Evolutionary conservation across 2,113 vertebrate species (phyloP).

Genomic region (Erythrocebus patas): DNA sequence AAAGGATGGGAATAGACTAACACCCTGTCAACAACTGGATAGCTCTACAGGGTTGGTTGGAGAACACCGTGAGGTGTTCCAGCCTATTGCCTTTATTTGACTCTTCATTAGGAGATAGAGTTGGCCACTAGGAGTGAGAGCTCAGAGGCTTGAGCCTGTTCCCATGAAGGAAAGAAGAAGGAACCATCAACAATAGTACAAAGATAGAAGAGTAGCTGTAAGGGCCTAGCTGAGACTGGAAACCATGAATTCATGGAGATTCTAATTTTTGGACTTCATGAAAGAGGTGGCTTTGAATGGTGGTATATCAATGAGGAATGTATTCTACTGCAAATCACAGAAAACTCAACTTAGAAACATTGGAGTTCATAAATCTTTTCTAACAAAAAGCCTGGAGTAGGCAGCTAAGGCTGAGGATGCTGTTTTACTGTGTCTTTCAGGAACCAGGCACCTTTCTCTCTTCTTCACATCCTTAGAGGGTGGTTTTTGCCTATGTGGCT

Average conservation of each 20-base stretch:
- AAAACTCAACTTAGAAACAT: neutral
- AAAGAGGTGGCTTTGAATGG: neutral
- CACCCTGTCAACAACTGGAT: neutral
- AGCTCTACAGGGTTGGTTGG: neutral
- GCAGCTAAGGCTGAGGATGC: neutral
- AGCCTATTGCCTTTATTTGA: neutral
- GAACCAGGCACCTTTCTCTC: neutral
- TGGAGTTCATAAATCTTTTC: neutral
- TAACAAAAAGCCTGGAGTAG: neutral
- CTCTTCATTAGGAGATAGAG: neutral
- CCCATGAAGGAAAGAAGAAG: neutral
- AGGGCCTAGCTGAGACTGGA: neutral
- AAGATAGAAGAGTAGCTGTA: neutral
- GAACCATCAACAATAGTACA: neutral
- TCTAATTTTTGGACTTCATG: neutral
- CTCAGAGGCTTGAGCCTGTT: neutral
- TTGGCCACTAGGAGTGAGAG: neutral
- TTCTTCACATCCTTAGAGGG: neutral
- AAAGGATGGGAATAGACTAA: neutral
- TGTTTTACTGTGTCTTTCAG: neutral
- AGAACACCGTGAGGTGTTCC: neutral
- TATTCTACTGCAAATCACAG: neutral
- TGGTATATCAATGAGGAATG: neutral
- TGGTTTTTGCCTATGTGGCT: neutral
- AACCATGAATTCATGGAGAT: neutral